These are phyloP conservation scores for Taenioides sp. DNA, from an alignment of 2,797 vertebrate genomes.

Conservation along the genomic window DNA sequence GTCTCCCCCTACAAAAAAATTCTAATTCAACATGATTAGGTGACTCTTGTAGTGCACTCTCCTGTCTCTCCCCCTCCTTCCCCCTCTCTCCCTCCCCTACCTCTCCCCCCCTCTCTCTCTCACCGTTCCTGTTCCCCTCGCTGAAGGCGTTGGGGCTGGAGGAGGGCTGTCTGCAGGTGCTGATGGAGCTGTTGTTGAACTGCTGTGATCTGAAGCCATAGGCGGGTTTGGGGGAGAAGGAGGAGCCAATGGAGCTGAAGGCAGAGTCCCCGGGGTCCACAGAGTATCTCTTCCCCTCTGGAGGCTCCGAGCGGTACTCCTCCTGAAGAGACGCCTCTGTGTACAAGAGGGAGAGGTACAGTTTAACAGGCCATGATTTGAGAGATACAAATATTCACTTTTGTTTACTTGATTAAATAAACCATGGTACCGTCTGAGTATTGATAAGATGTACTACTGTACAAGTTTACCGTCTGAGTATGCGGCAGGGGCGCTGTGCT, in stretches of 20 bases:
- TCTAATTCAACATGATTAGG: too few species aligned
- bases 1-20: too few species aligned
- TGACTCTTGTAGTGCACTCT: too few species aligned
- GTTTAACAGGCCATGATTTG: too few species aligned
- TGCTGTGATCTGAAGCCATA: conserved; percentile 75
- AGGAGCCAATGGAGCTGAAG: conserved; percentile 78
- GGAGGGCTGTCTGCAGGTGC: conserved; percentile 77
- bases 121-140: conserved; percentile 88
- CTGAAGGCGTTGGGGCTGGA: conserved; percentile 80
- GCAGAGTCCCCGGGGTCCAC: conserved; percentile 79
- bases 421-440: too few species aligned
- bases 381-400: too few species aligned
- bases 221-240: conserved; percentile 71
- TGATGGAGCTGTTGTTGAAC: conserved; percentile 70
- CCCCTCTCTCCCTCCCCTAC: too few species aligned
- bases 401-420: too few species aligned
- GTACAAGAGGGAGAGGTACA: not conserved
- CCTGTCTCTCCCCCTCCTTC: too few species aligned
- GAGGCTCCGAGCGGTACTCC: conserved; percentile 79
- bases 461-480: conserved; percentile 68
- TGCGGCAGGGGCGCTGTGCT: conserved; percentile 49
- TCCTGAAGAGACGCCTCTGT: conserved; percentile 82
- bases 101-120: not conserved
- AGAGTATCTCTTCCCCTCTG: conserved; percentile 75
- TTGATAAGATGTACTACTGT: too few species aligned